A percentile compares a stretch with the other conserved stretches of the same genome.
Evolutionary conservation across 2,113 vertebrate genomes (phyloP).

Genomic region (Cebus imitator): DNA sequence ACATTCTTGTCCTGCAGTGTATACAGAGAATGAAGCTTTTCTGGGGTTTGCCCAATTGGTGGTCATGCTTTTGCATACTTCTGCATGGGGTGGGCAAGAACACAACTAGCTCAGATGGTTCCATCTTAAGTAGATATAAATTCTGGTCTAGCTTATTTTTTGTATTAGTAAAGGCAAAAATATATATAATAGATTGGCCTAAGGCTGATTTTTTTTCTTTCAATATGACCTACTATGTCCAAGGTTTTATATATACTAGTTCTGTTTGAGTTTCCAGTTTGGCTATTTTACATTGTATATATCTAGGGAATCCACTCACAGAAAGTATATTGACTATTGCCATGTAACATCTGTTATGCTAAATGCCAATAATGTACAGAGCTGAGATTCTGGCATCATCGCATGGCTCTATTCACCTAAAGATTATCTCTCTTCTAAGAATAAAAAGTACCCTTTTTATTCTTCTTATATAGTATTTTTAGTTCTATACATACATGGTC

Average conservation of each 20-base stretch:
- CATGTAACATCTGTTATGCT: background rate
- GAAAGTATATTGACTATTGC: background rate
- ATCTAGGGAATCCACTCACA: background rate
- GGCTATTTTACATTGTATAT: background rate
- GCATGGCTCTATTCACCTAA: background rate
- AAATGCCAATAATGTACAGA: background rate
- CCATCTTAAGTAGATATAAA: background rate
- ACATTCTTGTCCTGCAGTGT: background rate
- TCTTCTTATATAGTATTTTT: background rate
- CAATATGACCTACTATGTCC: background rate
- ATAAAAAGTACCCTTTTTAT: background rate
- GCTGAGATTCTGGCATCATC: background rate
- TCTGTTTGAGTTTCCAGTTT: slow-evolving; percentile 22
- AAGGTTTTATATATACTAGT: background rate
- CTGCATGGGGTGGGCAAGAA: background rate
- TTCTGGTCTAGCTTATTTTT: background rate
- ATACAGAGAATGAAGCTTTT: background rate
- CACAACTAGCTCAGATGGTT: background rate
- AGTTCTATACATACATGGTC: background rate
- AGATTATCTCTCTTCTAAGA: background rate
- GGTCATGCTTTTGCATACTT: background rate
- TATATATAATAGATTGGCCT: background rate
- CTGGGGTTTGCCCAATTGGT: background rate
- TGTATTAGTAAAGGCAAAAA: slow-evolving; percentile 17
- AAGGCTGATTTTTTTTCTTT: background rate